phyloP scores from a whole-genome alignment of 2,797 vertebrate species.

The Sylvilagus floridanus region DNA sequence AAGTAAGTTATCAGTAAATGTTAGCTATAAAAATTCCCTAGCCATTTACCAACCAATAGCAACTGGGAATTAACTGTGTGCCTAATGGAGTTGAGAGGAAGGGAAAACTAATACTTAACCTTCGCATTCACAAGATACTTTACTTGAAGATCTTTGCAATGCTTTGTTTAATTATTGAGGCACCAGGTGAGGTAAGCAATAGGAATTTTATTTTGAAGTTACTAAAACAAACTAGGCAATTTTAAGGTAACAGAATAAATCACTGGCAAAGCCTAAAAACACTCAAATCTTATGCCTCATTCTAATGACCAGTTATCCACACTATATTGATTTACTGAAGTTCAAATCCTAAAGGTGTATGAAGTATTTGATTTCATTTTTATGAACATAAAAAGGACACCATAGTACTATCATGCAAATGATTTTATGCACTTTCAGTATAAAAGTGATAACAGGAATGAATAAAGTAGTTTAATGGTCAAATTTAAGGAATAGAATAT shows the following conservation, averaged over 20 bases:
- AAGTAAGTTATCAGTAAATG: conserved; percentile 50
- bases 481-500: conserved; percentile 28
- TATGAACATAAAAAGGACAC: not conserved
- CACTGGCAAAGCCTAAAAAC: not conserved
- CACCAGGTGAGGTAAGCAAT: not conserved
- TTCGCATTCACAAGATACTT: not conserved
- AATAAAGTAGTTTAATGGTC: not conserved
- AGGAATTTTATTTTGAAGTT: conserved; percentile 45
- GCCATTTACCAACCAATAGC: conserved; percentile 53
- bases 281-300: conserved; percentile 13
- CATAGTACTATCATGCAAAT: not conserved
- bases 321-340: not conserved
- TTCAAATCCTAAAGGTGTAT: not conserved
- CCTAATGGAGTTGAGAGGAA: conserved; percentile 49
- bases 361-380: not conserved
- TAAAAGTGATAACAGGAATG: conserved; percentile 30
- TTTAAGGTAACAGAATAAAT: conserved; percentile 29
- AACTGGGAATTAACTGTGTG: conserved; percentile 39
- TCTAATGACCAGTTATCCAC: not conserved
- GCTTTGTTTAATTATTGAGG: conserved; percentile 45
- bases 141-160: conserved; percentile 29
- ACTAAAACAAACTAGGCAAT: conserved; percentile 28
- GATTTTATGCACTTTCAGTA: not conserved
- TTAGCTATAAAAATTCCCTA: conserved; percentile 46
- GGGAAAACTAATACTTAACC: not conserved